Conservation (phyloP, 2,113 vertebrate genomes). For the Crocuta crocuta region DNA sequence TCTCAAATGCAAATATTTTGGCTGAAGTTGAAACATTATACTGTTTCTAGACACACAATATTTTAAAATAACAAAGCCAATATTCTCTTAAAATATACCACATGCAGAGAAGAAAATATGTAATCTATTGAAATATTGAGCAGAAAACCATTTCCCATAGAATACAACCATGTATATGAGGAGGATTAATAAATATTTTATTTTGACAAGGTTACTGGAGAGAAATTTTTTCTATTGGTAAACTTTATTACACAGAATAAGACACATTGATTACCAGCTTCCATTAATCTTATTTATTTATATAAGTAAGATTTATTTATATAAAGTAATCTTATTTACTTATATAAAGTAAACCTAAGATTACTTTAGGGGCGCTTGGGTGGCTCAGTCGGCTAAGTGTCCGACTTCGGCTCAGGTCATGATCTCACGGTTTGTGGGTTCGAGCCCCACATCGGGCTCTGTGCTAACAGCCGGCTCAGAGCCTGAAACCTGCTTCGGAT, state of each 20-base stretch:
- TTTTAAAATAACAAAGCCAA: slow-evolving; percentile 69
- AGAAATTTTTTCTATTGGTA: slow-evolving; percentile 38
- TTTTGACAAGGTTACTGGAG: slow-evolving; percentile 29
- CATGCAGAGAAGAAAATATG: slow-evolving; percentile 62
- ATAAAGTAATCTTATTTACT: no score
- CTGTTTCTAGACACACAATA: slow-evolving; percentile 66
- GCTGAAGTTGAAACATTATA: slow-evolving; percentile 60
- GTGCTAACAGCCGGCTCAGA: no score
- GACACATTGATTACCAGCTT: slow-evolving; percentile 40
- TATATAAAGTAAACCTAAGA: no score
- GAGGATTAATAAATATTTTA: slow-evolving; percentile 56
- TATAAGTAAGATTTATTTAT: no score
- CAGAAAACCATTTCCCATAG: slow-evolving; percentile 61
- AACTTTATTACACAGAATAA: slow-evolving; percentile 56
- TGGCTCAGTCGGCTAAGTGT: no score
- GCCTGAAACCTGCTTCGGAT: no score
- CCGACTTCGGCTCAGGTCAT: no score
- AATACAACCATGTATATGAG: background rate
- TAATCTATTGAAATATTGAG: slow-evolving; percentile 58
- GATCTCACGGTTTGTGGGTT: no score
- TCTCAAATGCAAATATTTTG: slow-evolving; percentile 73
- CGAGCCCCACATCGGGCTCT: no score
- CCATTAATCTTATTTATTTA: slow-evolving; percentile 53
- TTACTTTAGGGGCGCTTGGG: no score
- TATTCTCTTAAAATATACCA: slow-evolving; percentile 69